phyloP scores from a whole-genome alignment of 2,888 invertebrate species.

The Invenusta paracnida region DNA sequence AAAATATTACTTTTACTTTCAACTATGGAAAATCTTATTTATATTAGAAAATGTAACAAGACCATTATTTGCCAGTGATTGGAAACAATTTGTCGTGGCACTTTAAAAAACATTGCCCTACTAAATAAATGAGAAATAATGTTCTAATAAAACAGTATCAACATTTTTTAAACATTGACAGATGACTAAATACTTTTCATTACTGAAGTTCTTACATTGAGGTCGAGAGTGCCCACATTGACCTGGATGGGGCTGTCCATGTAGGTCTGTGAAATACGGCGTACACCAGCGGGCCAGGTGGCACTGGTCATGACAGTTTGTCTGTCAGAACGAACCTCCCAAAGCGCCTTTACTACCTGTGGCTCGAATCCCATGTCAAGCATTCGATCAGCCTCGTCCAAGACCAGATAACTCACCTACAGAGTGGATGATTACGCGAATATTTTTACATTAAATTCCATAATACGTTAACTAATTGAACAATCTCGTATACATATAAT shows the following conservation, averaged over 20 bases:
- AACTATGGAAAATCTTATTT: too few species aligned
- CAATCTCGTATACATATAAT: too few species aligned
- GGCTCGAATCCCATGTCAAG: constrained; percentile 79
- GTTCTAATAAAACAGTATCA: too few species aligned
- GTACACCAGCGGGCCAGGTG: constrained; percentile 85
- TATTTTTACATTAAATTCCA: background rate
- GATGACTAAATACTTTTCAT: too few species aligned
- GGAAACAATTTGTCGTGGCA: too few species aligned
- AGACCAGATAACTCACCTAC: constrained; percentile 66
- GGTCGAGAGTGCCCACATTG: constrained; percentile 75
- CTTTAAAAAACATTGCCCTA: too few species aligned
- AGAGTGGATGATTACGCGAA: background rate
- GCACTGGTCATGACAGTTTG: constrained; percentile 96
- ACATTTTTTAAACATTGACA: too few species aligned
- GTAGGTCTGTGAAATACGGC: constrained; percentile 77
- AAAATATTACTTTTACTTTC: too few species aligned
- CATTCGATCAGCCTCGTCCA: constrained; percentile 98
- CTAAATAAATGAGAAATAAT: too few species aligned
- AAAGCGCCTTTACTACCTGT: constrained; percentile 64
- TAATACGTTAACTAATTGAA: too few species aligned
- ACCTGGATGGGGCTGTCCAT: constrained; percentile 84
- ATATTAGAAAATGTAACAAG: too few species aligned
- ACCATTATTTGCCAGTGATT: too few species aligned
- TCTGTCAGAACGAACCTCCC: constrained; percentile 68
- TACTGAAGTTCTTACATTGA: constrained; percentile 70